Evolutionary conservation across 2,113 vertebrate genomes (phyloP), one percentile per base, ranked within the genome.

Genomic region (Paratilapia polleni): DNA sequence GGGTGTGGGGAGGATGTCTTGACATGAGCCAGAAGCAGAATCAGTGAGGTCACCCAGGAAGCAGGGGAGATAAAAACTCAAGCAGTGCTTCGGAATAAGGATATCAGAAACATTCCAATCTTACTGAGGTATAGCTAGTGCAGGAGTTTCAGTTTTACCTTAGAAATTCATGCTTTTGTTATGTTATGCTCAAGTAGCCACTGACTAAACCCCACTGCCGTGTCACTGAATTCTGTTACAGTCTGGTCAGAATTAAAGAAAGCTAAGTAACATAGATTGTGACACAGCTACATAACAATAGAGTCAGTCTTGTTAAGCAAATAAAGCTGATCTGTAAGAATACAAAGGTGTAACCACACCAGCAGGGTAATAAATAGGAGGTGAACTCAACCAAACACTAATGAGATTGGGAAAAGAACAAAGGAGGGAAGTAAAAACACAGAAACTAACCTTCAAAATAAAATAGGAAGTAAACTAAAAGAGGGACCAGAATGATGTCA

Each of bases 11-110:
- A 62, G 20, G 28, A 81, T 34, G 78, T 41, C 63, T 80, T 81
- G 78, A 92, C 74, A 84, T 11, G 13, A 84, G 49, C 75, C 74
- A 78, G 77, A 87, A 82, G 57, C n/a, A 41, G 66, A 87, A 83
- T 81, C 61, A 70, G 78, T 58, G 77, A 76, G 78, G 87, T 89
- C 82, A 70, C 62, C 34, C 14, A 61, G 68, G 81, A 63, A 41
- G 73, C 68, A 31, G 28, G 15, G 22, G 57, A 79, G 62, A 77
- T 64, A 78, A 66, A 77, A 57, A 59, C 64, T 41, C 28, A 17
- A 8, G 77, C 28, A 41, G 74, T 6, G 5, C 41, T 61, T 20
- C 3, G 36, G 6, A 74, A 20, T 19, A 63, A 52, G 31, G 56
- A n/a, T 52, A n/a, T 38, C 38, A 60, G 49, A 60, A 63, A 31